phyloP scores from a whole-genome alignment of 1,140 invertebrate species.

The Forficula auricularia region DNA sequence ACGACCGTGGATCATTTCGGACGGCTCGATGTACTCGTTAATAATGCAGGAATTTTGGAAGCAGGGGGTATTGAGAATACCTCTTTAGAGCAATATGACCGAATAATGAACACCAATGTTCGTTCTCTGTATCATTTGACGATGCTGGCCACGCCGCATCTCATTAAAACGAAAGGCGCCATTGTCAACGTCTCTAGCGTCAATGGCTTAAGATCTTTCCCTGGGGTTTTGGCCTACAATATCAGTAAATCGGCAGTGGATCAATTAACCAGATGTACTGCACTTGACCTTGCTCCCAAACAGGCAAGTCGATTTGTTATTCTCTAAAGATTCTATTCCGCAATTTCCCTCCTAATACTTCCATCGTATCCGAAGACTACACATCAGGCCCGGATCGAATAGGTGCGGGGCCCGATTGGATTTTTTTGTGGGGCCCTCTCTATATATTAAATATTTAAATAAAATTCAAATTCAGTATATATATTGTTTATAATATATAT shows the following conservation, averaged over 20 bases:
- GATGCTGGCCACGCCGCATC: slow-evolving; percentile 31
- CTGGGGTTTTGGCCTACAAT: slow-evolving; percentile 32
- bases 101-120: slow-evolving; percentile 33
- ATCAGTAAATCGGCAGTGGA: slow-evolving; percentile 51
- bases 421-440: too few species aligned
- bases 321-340: too few species aligned
- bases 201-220: slow-evolving; percentile 33
- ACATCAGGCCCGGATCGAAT: too few species aligned
- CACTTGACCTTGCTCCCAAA: slow-evolving; percentile 30
- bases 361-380: too few species aligned
- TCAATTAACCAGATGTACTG: slow-evolving; percentile 44
- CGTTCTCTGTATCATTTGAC: slow-evolving; percentile 32
- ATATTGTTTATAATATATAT: too few species aligned
- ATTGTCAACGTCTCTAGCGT: slow-evolving; percentile 46
- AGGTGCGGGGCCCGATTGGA: too few species aligned
- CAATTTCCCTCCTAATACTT: too few species aligned
- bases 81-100: slow-evolving; percentile 31
- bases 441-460: too few species aligned
- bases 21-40: slow-evolving; percentile 60
- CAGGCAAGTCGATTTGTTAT: too few species aligned
- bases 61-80: slow-evolving; percentile 61
- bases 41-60: slow-evolving; percentile 75
- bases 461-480: too few species aligned
- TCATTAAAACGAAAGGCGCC: slow-evolving; percentile 28
- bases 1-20: slow-evolving; percentile 49